phyloP scores from a whole-genome alignment of 2,888 invertebrate species.

The Tricholauxania praeusta region DNA sequence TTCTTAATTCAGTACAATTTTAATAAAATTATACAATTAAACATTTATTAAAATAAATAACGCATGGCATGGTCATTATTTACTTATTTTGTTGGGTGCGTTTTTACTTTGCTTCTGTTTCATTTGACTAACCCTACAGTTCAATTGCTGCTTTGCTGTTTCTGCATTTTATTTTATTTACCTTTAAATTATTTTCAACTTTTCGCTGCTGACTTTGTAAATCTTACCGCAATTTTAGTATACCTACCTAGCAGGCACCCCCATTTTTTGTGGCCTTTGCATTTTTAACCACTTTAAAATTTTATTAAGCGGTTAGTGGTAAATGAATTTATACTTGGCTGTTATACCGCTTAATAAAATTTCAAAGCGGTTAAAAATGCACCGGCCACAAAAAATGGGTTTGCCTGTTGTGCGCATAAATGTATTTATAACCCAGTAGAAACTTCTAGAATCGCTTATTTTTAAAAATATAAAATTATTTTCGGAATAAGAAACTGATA shows the following conservation, averaged over 20 bases:
- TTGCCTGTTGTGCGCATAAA: neutral
- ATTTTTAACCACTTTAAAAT: neutral
- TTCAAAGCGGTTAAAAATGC: neutral
- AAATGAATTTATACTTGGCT: too few species aligned
- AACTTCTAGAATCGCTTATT: too few species aligned
- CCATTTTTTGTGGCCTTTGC: neutral
- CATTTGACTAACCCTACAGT: neutral
- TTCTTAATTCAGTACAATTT: too few species aligned
- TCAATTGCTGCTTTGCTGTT: neutral
- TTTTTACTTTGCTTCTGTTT: neutral
- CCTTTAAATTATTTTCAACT: neutral
- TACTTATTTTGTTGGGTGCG: neutral
- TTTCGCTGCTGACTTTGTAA: neutral
- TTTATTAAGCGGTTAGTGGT: too few species aligned
- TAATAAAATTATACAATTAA: neutral
- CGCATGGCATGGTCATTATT: constrained; percentile 8
- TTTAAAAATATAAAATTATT: too few species aligned
- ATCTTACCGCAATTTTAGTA: neutral
- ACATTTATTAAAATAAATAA: constrained; percentile 10
- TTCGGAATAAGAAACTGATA: too few species aligned
- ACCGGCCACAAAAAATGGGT: neutral
- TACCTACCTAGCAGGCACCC: neutral
- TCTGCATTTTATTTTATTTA: neutral
- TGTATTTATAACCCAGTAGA: too few species aligned
- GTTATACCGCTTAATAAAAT: too few species aligned